phyloP scores from a whole-genome alignment of 1,140 invertebrate species.

The fruit fly (Drosophila melanogaster) region Release_6_plus_ISO1_MT NT_037436.4:15061001-15061500 shows the following conservation, averaged over 20 bases:
- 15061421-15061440: neutral
- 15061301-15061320: slow-evolving; percentile 33
- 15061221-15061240: neutral
- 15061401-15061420: slow-evolving; percentile 8
- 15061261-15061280: slow-evolving; percentile 13
- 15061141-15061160: slow-evolving; percentile 1
- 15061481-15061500: neutral
- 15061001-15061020: too few species aligned
- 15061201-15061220: neutral
- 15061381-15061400: slow-evolving; percentile 29
- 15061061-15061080: slow-evolving; percentile 19
- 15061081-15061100: neutral
- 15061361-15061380: slow-evolving; percentile 40
- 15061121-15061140: neutral
- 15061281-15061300: slow-evolving; percentile 22
- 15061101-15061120: neutral
- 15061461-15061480: neutral
- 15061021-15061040: slow-evolving; percentile 18
- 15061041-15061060: slow-evolving; percentile 13
- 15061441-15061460: neutral
- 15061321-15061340: slow-evolving; percentile 32
- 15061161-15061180: neutral
- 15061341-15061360: neutral
- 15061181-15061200: slow-evolving; percentile 7
- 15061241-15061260: slow-evolving; percentile 7